These are phyloP conservation scores for Rhagoletis pomonella DNA, from an alignment of 1,140 invertebrate genomes.

Conservation along the genomic window DNA sequence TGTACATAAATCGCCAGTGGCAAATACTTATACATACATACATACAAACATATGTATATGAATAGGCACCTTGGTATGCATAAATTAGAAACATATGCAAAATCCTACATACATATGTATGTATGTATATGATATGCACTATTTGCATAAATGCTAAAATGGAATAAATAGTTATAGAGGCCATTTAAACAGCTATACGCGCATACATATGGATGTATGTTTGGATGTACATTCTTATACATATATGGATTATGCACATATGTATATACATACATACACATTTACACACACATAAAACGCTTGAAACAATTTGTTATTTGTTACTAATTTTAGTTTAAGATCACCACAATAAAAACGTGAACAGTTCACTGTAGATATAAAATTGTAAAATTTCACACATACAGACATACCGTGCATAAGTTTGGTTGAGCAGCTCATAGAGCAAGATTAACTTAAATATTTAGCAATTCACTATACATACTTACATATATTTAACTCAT, in stretches of 20 bases:
- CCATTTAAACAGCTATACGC: no score
- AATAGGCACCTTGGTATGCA: no score
- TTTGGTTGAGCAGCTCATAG: conserved; percentile 22
- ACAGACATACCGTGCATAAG: not conserved
- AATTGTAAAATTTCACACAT: not conserved
- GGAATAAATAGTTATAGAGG: no score
- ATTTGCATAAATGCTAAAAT: no score
- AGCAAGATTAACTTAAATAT: conserved; percentile 12
- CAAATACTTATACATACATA: no score
- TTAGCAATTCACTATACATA: not conserved
- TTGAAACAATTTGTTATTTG: conserved; percentile 50
- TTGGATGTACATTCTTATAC: no score
- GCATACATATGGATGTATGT: not conserved
- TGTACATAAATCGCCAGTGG: not conserved
- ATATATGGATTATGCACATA: no score
- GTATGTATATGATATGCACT: no score
- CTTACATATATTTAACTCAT: not conserved
- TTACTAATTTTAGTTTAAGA: conserved; percentile 25
- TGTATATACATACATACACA: not conserved
- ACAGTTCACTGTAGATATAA: not conserved
- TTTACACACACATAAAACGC: not conserved
- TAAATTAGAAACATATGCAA: no score
- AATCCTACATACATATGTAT: no score
- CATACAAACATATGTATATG: no score
- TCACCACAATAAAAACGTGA: not conserved